Percentiles rank a stretch among this genome's conserved stretches.
These are phyloP conservation scores for Tetrapedia diversipes DNA, from an alignment of 2,888 invertebrate genomes.

Conservation along the genomic window DNA sequence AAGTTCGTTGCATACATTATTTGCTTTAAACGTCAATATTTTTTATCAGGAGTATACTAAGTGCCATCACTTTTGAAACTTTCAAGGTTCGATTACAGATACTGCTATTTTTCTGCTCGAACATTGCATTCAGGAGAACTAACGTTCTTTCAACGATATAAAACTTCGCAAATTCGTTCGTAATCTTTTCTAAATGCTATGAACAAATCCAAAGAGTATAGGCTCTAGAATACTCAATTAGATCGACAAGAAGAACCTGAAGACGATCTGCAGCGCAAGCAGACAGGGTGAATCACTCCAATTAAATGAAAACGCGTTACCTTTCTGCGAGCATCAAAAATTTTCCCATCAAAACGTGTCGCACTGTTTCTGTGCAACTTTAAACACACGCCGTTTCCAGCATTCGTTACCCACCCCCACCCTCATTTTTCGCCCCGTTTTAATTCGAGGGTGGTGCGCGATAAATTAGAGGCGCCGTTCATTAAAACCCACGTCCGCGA, in stretches of 20 bases:
- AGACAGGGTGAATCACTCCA: conserved; percentile 59
- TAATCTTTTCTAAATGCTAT: not conserved
- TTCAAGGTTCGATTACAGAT: too few species aligned
- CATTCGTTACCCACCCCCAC: conserved; percentile 2
- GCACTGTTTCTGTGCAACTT: conserved; percentile 35
- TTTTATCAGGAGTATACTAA: too few species aligned
- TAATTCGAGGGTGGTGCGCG: conserved; percentile 38
- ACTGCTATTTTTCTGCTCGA: too few species aligned
- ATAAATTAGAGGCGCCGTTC: conserved; percentile 50
- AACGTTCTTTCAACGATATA: too few species aligned
- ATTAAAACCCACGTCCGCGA: conserved; percentile 41
- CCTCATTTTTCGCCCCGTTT: not conserved
- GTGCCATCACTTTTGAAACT: too few species aligned
- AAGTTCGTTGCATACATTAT: too few species aligned
- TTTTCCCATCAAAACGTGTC: conserved; percentile 5
- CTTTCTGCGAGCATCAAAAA: conserved; percentile 31
- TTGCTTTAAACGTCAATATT: too few species aligned
- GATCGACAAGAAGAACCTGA: conserved; percentile 51
- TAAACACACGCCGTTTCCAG: conserved; percentile 8
- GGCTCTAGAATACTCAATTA: conserved; percentile 38
- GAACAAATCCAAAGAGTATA: conserved; percentile 19
- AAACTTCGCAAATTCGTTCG: not conserved
- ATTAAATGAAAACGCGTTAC: conserved; percentile 52
- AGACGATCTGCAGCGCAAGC: conserved; percentile 50
- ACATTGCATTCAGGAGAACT: too few species aligned